These are phyloP conservation scores for Acrocephalus arundinaceus DNA, from an alignment of 2,113 vertebrate species.

Conservation along the genomic window DNA sequence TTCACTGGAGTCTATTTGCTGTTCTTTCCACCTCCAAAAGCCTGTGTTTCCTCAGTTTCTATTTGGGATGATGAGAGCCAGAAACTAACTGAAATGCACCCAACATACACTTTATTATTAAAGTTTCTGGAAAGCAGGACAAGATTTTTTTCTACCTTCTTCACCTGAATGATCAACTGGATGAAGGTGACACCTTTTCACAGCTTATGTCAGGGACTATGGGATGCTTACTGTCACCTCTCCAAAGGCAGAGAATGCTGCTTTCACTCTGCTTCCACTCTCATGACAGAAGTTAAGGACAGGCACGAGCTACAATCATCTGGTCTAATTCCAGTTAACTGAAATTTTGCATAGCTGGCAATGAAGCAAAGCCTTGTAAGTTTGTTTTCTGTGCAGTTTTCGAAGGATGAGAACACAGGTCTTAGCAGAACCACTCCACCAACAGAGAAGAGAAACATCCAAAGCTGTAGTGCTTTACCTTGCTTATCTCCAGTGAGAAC, in stretches of 20 bases:
- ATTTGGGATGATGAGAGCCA: neutral
- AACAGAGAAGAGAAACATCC: neutral
- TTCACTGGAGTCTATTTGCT: neutral
- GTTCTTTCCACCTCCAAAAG: neutral
- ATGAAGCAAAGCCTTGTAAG: neutral
- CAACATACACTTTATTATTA: neutral
- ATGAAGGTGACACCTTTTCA: neutral
- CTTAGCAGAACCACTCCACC: neutral
- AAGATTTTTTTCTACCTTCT: neutral
- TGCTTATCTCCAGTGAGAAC: constrained; percentile 96
- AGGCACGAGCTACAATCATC: neutral
- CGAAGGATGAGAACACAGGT: neutral
- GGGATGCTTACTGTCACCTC: neutral
- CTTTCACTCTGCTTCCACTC: neutral
- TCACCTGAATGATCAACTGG: neutral
- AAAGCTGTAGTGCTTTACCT: constrained; percentile 70
- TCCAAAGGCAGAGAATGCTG: neutral
- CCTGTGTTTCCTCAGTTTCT: neutral
- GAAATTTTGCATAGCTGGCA: neutral
- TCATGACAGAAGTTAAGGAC: neutral
- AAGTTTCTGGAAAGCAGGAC: neutral
- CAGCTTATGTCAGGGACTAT: neutral
- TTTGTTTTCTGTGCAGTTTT: neutral
- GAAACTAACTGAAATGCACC: neutral
- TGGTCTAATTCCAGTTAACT: neutral